These are phyloP conservation scores for Meandrusa payeni DNA, from an alignment of 2,888 invertebrate genomes.

Conservation along the genomic window DNA sequence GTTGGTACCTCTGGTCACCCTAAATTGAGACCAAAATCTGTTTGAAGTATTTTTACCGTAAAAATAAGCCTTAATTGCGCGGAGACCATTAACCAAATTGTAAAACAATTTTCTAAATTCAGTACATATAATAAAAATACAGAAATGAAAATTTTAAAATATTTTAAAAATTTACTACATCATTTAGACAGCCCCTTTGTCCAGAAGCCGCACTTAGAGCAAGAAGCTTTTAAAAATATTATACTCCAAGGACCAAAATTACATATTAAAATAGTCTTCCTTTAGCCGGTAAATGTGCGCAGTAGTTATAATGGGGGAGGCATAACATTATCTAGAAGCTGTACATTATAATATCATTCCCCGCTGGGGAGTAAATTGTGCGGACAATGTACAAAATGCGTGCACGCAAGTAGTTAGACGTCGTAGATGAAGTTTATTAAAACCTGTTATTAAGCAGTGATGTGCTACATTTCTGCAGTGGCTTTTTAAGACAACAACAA, in stretches of 20 bases:
- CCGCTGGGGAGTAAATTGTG: conserved; percentile 27
- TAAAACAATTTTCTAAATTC: too few relatives aligned
- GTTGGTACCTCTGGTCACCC: too few relatives aligned
- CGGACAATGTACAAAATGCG: conserved; percentile 45
- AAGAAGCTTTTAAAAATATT: conserved; percentile 23
- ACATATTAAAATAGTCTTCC: conserved; percentile 18
- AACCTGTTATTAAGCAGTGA: too few relatives aligned
- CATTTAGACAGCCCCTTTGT: conserved; percentile 10
- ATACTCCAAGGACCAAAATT: conserved; percentile 18
- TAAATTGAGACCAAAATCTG: too few relatives aligned
- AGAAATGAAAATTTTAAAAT: conserved; percentile 5
- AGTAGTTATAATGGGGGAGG: conserved; percentile 12
- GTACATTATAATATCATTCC: conserved; percentile 28
- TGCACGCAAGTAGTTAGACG: conserved; percentile 51
- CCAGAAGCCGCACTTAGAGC: conserved; percentile 17
- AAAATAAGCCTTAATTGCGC: too few relatives aligned
- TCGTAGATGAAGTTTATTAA: too few relatives aligned
- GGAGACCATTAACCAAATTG: too few relatives aligned
- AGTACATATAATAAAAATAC: too few relatives aligned
- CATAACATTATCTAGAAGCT: conserved; percentile 19
- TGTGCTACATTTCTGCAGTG: too few relatives aligned
- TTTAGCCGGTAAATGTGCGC: conserved; percentile 7
- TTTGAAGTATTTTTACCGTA: too few relatives aligned
- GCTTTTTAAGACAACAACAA: too few relatives aligned
- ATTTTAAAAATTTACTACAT: conserved; percentile 9